Evolutionary conservation across 2,888 invertebrate genomes (phyloP).

Genomic region (Scaptomyza polygonia): DNA sequence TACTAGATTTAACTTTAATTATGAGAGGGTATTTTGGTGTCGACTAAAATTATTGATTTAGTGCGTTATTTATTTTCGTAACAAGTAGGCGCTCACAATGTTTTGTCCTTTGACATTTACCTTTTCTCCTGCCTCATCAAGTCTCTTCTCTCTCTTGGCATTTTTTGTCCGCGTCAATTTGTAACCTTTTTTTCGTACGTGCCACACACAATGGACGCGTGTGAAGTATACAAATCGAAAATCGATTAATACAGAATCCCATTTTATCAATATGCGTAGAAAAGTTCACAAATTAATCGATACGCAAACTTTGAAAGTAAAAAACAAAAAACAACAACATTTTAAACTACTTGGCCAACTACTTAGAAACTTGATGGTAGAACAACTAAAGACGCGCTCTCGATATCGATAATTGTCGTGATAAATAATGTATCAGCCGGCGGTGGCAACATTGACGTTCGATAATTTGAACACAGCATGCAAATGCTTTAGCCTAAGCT

Average conservation of each 20-base stretch:
- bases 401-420: conserved; percentile 33
- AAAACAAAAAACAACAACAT: background rate
- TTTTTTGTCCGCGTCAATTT: too few species aligned
- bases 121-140: conserved; percentile 8
- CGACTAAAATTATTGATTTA: background rate
- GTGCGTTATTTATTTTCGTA: conserved; percentile 21
- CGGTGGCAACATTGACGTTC: conserved; percentile 9
- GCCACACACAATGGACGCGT: conserved; percentile 33
- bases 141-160: too few species aligned
- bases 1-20: too few species aligned
- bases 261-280: conserved; percentile 31
- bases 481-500: conserved; percentile 4
- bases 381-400: conserved; percentile 31
- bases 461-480: conserved; percentile 2
- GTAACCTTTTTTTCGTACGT: conserved; percentile 47
- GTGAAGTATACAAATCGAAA: conserved; percentile 57
- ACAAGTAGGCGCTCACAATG: conserved; percentile 45
- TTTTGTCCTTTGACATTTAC: conserved; percentile 70
- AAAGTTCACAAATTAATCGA: conserved; percentile 45
- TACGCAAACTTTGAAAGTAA: conserved; percentile 5
- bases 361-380: too few species aligned
- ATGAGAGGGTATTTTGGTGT: conserved; percentile 16
- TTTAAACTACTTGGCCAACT: too few species aligned
- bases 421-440: conserved; percentile 13
- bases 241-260: conserved; percentile 51